Conservation (phyloP, 2,797 vertebrate species). For the Propithecus perrieri region DNA sequence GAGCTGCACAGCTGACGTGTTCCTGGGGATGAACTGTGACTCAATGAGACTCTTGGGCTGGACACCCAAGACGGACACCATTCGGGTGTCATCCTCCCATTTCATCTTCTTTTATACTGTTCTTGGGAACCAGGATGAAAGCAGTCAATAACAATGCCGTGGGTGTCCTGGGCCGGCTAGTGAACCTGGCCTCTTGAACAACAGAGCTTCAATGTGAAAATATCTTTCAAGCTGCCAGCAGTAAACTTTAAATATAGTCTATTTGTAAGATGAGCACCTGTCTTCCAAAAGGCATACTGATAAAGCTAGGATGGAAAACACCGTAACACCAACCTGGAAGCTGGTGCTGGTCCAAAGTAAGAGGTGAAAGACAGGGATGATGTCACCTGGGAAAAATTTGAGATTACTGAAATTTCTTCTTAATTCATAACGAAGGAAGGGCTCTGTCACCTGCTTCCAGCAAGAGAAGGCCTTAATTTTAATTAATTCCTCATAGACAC, state of each 20-base stretch:
- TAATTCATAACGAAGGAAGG: not conserved
- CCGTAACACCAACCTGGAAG: not conserved
- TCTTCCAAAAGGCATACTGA: not conserved
- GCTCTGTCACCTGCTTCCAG: not conserved
- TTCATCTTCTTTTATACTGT: not conserved
- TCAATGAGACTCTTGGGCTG: not conserved
- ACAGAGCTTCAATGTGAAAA: not conserved
- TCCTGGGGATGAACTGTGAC: not conserved
- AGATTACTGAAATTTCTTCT: slow-evolving; percentile 14
- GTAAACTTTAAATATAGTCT: not conserved
- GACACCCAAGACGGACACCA: not conserved
- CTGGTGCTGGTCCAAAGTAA: not conserved
- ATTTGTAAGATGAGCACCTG: not conserved
- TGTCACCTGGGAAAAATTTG: not conserved
- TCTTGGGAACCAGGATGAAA: not conserved
- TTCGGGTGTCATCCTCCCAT: not conserved
- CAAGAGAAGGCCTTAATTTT: not conserved
- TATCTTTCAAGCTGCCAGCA: not conserved
- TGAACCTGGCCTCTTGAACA: not conserved
- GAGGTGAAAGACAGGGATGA: not conserved
- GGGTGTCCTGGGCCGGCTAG: not conserved
- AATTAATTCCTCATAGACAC: not conserved
- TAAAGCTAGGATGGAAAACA: not conserved
- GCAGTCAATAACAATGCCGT: not conserved
- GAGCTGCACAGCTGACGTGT: not conserved